Conservation (phyloP, 2,113 vertebrate species). For the Poeciliopsis turrubarensis region DNA sequence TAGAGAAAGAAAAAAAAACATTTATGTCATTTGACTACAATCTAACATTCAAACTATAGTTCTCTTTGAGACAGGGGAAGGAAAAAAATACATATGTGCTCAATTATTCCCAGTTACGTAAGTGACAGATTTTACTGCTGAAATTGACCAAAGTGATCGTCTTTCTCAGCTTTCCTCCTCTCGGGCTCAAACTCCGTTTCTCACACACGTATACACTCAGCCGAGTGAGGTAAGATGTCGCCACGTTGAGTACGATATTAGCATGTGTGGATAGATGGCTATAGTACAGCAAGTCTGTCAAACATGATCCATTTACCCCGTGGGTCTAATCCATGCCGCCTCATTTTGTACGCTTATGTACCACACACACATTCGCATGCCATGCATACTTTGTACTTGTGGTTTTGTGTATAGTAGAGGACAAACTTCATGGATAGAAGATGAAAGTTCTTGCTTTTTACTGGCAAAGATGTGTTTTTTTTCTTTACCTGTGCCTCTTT, state of each 20-base stretch:
- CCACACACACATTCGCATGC: conserved; percentile 52
- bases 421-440: conserved; percentile 25
- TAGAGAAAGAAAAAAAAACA: not conserved
- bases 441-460: conserved; percentile 50
- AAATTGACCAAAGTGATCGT: not conserved
- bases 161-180: not conserved
- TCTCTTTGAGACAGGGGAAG: no score
- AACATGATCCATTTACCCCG: conserved; percentile 76
- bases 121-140: not conserved
- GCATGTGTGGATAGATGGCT: conserved; percentile 79
- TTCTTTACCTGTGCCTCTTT: conserved; percentile 18
- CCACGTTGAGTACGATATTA: conserved; percentile 70
- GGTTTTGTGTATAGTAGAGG: conserved; percentile 49
- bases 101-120: conserved; percentile 1
- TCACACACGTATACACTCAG: conserved; percentile 21
- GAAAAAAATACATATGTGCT: not conserved
- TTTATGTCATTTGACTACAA: not conserved
- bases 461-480: conserved; percentile 22
- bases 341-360: conserved; percentile 30
- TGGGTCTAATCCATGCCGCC: conserved; percentile 65
- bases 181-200: not conserved
- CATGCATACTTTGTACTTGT: conserved; percentile 62
- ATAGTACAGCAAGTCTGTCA: conserved; percentile 77
- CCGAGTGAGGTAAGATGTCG: conserved; percentile 47
- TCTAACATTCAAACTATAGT: no score